These are phyloP conservation scores for Cephus runcator DNA, from an alignment of 2,888 invertebrate species.

Conservation along the genomic window DNA sequence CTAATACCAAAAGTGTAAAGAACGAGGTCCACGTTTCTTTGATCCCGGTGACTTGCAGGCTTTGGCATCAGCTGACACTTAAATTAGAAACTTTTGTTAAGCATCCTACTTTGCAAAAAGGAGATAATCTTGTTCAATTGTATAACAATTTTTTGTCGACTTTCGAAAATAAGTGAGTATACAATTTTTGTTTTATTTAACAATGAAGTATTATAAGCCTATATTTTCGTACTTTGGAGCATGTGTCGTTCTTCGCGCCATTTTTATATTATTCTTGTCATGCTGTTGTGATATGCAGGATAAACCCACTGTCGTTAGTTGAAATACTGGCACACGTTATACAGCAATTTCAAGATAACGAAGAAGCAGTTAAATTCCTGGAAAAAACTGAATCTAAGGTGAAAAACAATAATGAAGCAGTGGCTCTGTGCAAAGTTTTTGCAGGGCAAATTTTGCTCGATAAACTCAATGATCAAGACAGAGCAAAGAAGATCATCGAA, in stretches of 20 bases:
- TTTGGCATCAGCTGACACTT: slow-evolving; percentile 96
- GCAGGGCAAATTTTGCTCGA: slow-evolving; percentile 84
- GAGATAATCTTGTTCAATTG: slow-evolving; percentile 82
- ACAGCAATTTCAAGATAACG: slow-evolving; percentile 81
- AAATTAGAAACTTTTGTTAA: slow-evolving; percentile 84
- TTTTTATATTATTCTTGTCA: neutral
- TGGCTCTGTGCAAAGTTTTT: slow-evolving; percentile 87
- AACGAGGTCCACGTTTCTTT: neutral
- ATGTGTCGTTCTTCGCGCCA: neutral
- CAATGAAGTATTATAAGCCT: neutral
- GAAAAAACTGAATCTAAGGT: slow-evolving; percentile 90
- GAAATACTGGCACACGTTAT: slow-evolving; percentile 86
- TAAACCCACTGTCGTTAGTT: slow-evolving; percentile 91
- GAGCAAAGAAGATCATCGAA: slow-evolving; percentile 87
- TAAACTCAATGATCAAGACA: slow-evolving; percentile 80
- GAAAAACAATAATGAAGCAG: slow-evolving; percentile 85
- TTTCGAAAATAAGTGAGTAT: slow-evolving; percentile 93
- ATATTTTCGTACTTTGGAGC: neutral
- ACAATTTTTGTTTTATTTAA: slow-evolving; percentile 21
- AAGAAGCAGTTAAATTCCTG: slow-evolving; percentile 87
- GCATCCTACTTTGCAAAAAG: slow-evolving; percentile 79
- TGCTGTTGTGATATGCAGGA: slow-evolving; percentile 71
- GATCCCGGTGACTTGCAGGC: slow-evolving; percentile 70
- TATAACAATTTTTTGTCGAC: slow-evolving; percentile 92
- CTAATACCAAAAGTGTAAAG: neutral